phyloP scores from a whole-genome alignment of 2,113 vertebrate genomes.

The Anarrhichthys ocellatus region DNA sequence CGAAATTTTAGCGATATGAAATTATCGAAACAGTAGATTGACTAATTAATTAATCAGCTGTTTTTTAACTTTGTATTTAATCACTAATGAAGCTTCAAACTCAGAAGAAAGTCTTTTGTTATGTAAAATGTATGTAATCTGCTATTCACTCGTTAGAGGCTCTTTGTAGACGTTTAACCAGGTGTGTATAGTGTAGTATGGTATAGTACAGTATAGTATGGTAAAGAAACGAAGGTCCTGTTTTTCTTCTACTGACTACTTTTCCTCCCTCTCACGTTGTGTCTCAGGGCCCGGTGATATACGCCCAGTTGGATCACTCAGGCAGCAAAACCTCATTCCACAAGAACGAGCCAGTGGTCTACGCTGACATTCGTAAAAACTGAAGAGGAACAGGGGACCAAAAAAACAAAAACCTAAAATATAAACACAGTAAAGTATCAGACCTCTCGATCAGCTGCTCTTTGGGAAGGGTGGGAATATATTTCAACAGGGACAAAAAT shows the following conservation, averaged over 20 bases:
- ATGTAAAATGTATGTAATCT: neutral
- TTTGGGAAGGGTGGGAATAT: slow-evolving; percentile 60
- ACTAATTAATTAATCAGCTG: neutral
- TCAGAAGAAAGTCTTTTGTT: neutral
- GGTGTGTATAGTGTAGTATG: no score
- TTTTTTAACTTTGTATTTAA: neutral
- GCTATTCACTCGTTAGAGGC: neutral
- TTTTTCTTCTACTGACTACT: neutral
- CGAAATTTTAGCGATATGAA: no score
- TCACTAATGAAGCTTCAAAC: slow-evolving; percentile 5
- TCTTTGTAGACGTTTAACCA: neutral
- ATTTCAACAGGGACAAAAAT: slow-evolving; percentile 61
- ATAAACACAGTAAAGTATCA: slow-evolving; percentile 62
- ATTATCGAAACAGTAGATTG: neutral
- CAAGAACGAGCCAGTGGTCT: slow-evolving; percentile 97
- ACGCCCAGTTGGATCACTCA: slow-evolving; percentile 96
- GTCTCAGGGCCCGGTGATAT: slow-evolving; percentile 95
- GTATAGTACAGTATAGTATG: no score
- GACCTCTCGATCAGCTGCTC: slow-evolving; percentile 74
- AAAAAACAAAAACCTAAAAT: slow-evolving; percentile 14
- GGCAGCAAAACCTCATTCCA: slow-evolving; percentile 92
- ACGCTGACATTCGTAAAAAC: slow-evolving; percentile 95
- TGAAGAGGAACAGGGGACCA: slow-evolving; percentile 72
- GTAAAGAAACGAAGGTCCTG: no score
- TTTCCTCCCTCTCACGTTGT: neutral